Evolutionary conservation across 2,888 invertebrate species (phyloP).

Genomic region (Drosophila multiciliata): DNA sequence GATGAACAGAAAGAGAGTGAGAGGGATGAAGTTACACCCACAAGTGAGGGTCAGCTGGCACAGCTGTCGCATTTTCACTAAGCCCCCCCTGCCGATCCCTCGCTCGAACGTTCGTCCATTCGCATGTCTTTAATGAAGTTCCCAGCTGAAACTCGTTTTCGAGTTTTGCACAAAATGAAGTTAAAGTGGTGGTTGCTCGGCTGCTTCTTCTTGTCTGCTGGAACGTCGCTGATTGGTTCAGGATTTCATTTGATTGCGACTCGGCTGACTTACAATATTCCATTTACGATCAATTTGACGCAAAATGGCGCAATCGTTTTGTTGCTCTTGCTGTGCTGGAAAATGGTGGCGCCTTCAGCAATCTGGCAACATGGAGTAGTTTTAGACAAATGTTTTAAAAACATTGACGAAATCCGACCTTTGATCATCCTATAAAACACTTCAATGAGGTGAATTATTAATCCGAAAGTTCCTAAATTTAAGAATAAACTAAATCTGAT

Average conservation of each 20-base stretch:
- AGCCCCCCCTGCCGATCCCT: slow-evolving; percentile 40
- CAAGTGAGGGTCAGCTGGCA: slow-evolving; percentile 70
- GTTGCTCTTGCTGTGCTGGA: slow-evolving; percentile 15
- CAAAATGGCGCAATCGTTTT: slow-evolving; percentile 70
- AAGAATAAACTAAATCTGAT: background rate
- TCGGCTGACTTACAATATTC: slow-evolving; percentile 38
- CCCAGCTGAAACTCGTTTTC: slow-evolving; percentile 60
- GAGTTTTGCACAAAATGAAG: slow-evolving; percentile 66
- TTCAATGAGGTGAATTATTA: background rate
- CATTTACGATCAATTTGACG: slow-evolving; percentile 32
- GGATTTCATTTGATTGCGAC: slow-evolving; percentile 21
- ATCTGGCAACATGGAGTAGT: slow-evolving; percentile 31
- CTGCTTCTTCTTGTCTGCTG: slow-evolving; percentile 2
- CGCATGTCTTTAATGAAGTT: slow-evolving; percentile 63
- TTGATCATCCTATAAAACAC: background rate
- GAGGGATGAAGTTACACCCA: slow-evolving; percentile 16
- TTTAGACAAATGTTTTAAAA: background rate
- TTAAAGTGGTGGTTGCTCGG: slow-evolving; percentile 49
- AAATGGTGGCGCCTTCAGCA: slow-evolving; percentile 14
- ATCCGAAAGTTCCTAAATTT: background rate
- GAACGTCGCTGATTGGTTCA: slow-evolving; percentile 38
- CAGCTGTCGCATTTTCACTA: slow-evolving; percentile 76
- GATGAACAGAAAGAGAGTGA: background rate
- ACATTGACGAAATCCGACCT: background rate
- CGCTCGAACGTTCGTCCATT: slow-evolving; percentile 1